Evolutionary conservation across 2,888 invertebrate genomes (phyloP).

Genomic region (Temnothorax ravouxi): DNA sequence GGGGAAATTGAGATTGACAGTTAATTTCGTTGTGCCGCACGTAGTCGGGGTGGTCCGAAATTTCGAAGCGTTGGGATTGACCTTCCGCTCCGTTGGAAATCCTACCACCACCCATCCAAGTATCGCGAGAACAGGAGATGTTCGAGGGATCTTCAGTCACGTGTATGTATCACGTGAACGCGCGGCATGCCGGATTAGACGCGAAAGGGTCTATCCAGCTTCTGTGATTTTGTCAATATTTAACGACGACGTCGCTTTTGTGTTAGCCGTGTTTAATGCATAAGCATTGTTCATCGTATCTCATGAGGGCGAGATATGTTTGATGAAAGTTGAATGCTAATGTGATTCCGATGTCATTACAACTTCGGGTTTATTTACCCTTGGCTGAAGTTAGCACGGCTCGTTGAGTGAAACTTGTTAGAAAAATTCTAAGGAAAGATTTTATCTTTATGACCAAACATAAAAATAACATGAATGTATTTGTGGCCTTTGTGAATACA

Average conservation of each 20-base stretch:
- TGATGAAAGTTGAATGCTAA: conserved; percentile 49
- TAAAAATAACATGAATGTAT: background rate
- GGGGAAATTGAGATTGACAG: conserved; percentile 86
- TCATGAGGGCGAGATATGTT: conserved; percentile 3
- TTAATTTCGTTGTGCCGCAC: conserved; percentile 83
- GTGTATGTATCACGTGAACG: conserved; percentile 48
- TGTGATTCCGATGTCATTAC: conserved; percentile 42
- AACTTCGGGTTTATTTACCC: background rate
- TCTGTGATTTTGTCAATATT: conserved; percentile 50
- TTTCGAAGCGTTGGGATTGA: conserved; percentile 82
- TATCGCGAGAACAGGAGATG: conserved; percentile 52
- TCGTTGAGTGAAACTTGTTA: background rate
- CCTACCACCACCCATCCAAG: conserved; percentile 57
- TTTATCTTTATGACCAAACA: background rate
- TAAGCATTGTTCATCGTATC: background rate
- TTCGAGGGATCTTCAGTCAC: conserved; percentile 40
- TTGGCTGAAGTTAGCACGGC: background rate
- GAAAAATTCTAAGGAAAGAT: background rate
- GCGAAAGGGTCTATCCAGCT: conserved; percentile 26
- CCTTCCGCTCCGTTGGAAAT: conserved; percentile 82
- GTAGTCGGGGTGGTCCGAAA: conserved; percentile 77
- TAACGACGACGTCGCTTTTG: conserved; percentile 30
- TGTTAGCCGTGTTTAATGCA: background rate
- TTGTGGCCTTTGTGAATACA: background rate
- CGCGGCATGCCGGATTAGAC: conserved; percentile 65